These are phyloP conservation scores for Gopherus evgoodei DNA, from an alignment of 2,113 vertebrate species.

Conservation along the genomic window DNA sequence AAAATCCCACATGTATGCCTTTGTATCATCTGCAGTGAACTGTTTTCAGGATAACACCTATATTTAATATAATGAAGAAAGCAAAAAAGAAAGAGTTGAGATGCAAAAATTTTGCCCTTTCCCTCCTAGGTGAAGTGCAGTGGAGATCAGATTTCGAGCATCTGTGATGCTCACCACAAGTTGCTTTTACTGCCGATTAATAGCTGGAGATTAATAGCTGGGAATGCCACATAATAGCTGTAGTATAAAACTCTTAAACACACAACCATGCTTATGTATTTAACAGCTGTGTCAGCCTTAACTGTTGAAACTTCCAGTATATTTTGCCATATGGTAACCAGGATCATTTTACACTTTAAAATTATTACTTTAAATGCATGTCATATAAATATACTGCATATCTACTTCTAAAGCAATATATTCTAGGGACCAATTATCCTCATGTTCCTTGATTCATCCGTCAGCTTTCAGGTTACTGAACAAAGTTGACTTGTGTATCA, in stretches of 20 bases:
- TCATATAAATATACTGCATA: neutral
- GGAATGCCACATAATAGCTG: slow-evolving; percentile 57
- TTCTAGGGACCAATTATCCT: neutral
- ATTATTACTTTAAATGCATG: slow-evolving; percentile 35
- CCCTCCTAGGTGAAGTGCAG: slow-evolving; percentile 33
- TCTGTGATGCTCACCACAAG: slow-evolving; percentile 53
- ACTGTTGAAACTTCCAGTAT: slow-evolving; percentile 60
- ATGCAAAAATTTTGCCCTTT: neutral
- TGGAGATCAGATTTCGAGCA: slow-evolving; percentile 56
- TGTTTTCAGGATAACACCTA: neutral
- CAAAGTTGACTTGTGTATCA: neutral
- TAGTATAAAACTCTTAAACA: slow-evolving; percentile 58
- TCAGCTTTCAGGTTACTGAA: neutral
- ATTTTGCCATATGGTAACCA: slow-evolving; percentile 71
- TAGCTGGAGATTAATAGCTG: slow-evolving; percentile 66
- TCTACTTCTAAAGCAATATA: slow-evolving; percentile 1
- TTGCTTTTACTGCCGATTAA: slow-evolving; percentile 64
- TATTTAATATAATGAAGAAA: neutral
- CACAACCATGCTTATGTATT: slow-evolving; percentile 36
- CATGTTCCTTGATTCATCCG: neutral
- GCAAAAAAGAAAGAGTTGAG: neutral
- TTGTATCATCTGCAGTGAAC: neutral
- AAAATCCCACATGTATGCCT: neutral
- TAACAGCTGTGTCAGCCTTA: slow-evolving; percentile 73
- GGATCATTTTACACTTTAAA: slow-evolving; percentile 75